Base-by-base conservation (phyloP, 2,888 invertebrate species). In the Phalangium opilio region DNA sequence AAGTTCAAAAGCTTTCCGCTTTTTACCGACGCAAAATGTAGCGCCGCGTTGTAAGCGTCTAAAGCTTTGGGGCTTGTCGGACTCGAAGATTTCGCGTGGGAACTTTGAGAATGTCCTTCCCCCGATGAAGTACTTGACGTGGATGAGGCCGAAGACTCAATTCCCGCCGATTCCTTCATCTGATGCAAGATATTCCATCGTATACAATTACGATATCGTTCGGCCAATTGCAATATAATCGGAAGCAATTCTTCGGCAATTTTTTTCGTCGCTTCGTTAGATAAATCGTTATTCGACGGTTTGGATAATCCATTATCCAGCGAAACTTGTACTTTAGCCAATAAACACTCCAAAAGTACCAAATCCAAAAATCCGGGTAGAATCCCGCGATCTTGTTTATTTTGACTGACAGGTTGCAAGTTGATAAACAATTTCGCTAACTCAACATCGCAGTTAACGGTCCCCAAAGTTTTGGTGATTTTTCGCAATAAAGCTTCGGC, bases 241-340 rank as follows among this genome's bases (percentile, higher is more conserved):
- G 65, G 64, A 43, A 65, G 60, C 44, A 67, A 55, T 45, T 64
- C 63, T 52, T 62, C 57, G 20, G 64, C 63, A n/a, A 64, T 51
- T 21, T 62, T 60, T 49, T 50, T 56, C 27, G 27, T 27, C 11
- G 55, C 54, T 36, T 57, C 53, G 19, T 44, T 47, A 32, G 45
- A 44, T 18, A 50, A 49, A 15, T 45, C 41, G 40, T 56, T 54
- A 44, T 49, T 51, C 55, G 55, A 49, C 12, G 63, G 57, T 49
- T 61, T 61, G 32, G 61, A 59, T 36, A 68, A 54, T 73, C 73
- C 53, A 78, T 67, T 46, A 80, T 73, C 61, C 75, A 79, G 1
- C 76, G 81, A 63, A 77, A 66, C 61, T 72, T 81, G 79, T 36
- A 84, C 72, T 61, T 83, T 78, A 12, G 81, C 81, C 33, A 85